Conservation (phyloP, 2,888 invertebrate species). For the Amphipyra berbera region DNA sequence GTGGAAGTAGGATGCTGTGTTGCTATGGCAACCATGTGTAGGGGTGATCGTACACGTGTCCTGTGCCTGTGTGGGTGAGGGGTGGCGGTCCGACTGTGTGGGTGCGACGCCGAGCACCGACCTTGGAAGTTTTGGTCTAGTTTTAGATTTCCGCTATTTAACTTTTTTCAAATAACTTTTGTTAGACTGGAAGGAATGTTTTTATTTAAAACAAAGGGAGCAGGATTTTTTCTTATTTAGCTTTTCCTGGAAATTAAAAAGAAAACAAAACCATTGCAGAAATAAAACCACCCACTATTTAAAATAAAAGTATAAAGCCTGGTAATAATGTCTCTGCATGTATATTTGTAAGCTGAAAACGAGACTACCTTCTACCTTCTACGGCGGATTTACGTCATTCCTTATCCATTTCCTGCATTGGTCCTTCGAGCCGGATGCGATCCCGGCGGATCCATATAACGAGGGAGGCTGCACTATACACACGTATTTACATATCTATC, state of each 20-base stretch:
- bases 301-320: not conserved
- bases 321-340: not conserved
- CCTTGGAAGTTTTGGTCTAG: conserved; percentile 87
- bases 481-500: conserved; percentile 53
- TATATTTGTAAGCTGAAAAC: conserved; percentile 13
- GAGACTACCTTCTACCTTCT: conserved; percentile 49
- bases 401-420: conserved; percentile 79
- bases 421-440: conserved; percentile 80
- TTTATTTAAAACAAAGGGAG: conserved; percentile 44
- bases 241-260: conserved; percentile 25
- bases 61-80: conserved; percentile 73
- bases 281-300: conserved; percentile 7
- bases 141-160: conserved; percentile 62
- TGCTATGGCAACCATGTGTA: conserved; percentile 90
- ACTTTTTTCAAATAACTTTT: conserved; percentile 42
- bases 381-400: conserved; percentile 69
- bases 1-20: conserved; percentile 91
- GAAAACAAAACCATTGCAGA: conserved; percentile 20
- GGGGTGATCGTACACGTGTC: conserved; percentile 81
- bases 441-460: conserved; percentile 80
- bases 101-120: conserved; percentile 67
- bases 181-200: conserved; percentile 30
- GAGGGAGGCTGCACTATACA: conserved; percentile 70
- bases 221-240: conserved; percentile 36
- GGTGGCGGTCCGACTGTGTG: conserved; percentile 70